Conservation (phyloP, 2,113 vertebrate species). For the Dolichotis patagonum region DNA sequence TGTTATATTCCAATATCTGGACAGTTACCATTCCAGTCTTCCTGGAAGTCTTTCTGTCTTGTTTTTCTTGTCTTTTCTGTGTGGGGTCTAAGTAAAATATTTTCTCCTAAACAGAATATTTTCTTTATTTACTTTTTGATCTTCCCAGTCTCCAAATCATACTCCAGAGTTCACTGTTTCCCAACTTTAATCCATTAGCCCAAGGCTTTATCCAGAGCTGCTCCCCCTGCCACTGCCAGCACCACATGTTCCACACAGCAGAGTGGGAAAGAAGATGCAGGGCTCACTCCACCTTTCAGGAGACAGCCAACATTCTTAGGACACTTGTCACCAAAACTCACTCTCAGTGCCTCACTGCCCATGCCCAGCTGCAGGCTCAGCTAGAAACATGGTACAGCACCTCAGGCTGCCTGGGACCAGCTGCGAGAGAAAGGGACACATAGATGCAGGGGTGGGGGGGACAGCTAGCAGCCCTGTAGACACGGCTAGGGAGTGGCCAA, state of each 20-base stretch:
- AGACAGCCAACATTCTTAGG: neutral
- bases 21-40: neutral
- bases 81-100: neutral
- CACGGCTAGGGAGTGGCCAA: neutral
- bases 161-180: conserved; percentile 5
- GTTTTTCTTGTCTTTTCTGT: neutral
- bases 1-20: neutral
- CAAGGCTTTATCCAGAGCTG: neutral
- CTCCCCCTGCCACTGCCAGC: neutral
- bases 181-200: neutral
- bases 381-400: neutral
- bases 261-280: neutral
- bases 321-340: neutral
- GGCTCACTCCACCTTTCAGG: neutral
- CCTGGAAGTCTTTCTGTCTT: neutral
- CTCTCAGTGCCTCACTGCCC: neutral
- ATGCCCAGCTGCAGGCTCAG: neutral
- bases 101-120: conserved; percentile 6
- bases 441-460: neutral
- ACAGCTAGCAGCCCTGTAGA: neutral
- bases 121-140: neutral
- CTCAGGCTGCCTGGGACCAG: too few species aligned
- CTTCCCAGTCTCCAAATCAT: neutral
- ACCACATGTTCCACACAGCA: neutral
- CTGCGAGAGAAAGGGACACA: neutral